Evolutionary conservation across 2,113 vertebrate species (phyloP), one percentile per base, ranked within the genome.

Genomic region (Puntigrus tetrazona): DNA sequence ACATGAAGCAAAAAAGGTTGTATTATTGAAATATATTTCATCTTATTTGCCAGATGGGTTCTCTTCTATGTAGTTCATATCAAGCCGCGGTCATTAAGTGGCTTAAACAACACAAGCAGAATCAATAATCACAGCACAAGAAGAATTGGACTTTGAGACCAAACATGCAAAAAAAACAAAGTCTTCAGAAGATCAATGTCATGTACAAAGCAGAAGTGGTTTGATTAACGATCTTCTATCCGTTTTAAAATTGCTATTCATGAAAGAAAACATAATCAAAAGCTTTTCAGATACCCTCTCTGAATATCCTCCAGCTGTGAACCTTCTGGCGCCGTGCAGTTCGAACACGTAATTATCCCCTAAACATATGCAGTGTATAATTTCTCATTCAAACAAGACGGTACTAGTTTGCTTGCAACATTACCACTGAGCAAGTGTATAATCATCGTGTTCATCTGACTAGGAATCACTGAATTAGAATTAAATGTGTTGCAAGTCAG

Each of bases 71-170:
- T 38, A 70, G 78, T 59, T 86, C 50, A 55, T 72, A 61, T 67
- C 78, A 45, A 20, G 52, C 13, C 43, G 74, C n/a, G 41, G 45
- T 27, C 63, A 41, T 43, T 83, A 10, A 1, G 76, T 72, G 88
- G 61, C 4, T 73, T 79, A 87, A 77, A 90, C 20, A 20, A 91
- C 85, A 69, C 88, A 87, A 85, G 4, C 86, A 81, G 89, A 88
- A 91, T 92, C 31, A 22, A 9, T 67, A 47, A 75, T 88, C 84
- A 85, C 81, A 84, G 80, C 83, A 61, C 36, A 67, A 69, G 73
- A 29, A 47, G 22, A 47, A 78, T 34, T 92, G 93, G 90, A 92
- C 93, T 94, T 94, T 94, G 92, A 92, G 76, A 91, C 85, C 85
- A 90, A 92, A 90, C 87, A 50, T 8, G n/a, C 20, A 9, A 8